A percentile compares a stretch with the other conserved stretches of the same genome.
phyloP scores from a whole-genome alignment of 2,888 invertebrate genomes.

The Lycaena phlaeas region DNA sequence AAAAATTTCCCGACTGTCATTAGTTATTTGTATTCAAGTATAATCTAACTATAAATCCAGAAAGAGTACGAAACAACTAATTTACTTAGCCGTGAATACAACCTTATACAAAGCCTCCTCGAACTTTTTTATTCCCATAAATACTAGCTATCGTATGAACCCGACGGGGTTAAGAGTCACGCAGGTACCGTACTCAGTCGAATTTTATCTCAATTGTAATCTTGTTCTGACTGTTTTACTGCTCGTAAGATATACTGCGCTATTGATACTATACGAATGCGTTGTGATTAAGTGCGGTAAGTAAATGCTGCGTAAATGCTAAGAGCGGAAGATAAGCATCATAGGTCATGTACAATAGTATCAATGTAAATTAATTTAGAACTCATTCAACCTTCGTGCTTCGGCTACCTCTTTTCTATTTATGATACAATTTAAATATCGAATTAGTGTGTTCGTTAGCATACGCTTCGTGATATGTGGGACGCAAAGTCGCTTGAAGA shows the following conservation, averaged over 20 bases:
- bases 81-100: no score
- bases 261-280: slow-evolving; percentile 31
- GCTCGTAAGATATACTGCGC: slow-evolving; percentile 33
- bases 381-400: background rate
- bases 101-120: no score
- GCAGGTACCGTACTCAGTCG: slow-evolving; percentile 26
- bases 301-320: slow-evolving; percentile 8
- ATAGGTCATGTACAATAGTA: slow-evolving; percentile 3
- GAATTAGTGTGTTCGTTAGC: no score
- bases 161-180: slow-evolving; percentile 29
- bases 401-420: background rate
- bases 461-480: no score
- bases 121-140: no score
- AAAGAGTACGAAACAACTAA: no score
- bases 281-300: slow-evolving; percentile 25
- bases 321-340: background rate
- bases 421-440: no score
- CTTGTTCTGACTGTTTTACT: slow-evolving; percentile 33
- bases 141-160: background rate
- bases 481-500: no score
- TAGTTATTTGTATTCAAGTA: no score
- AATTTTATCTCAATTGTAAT: slow-evolving; percentile 46
- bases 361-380: background rate
- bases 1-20: no score
- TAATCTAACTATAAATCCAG: no score